Conservation (phyloP, 2,888 invertebrate species). For the Tachystola acroxantha region DNA sequence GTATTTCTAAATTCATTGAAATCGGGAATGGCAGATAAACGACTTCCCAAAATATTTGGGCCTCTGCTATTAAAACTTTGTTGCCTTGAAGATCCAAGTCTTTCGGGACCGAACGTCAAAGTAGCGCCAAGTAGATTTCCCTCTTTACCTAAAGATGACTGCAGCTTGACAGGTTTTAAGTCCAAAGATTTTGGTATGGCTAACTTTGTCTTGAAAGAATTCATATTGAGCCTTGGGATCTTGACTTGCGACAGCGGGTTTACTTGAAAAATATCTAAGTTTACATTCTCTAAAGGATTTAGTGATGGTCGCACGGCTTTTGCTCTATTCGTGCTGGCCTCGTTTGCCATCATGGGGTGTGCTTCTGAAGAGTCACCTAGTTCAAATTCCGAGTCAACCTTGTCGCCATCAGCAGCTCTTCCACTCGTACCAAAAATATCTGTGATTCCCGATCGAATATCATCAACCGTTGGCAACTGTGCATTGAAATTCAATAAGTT, state of each 20-base stretch:
- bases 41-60: constrained; percentile 16
- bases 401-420: constrained; percentile 15
- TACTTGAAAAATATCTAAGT: constrained; percentile 35
- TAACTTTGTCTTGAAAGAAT: constrained; percentile 39
- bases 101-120: constrained; percentile 25
- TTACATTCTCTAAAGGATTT: constrained; percentile 27
- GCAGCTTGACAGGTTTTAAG: constrained; percentile 35
- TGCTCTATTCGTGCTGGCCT: constrained; percentile 25
- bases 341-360: constrained; percentile 25
- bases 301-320: constrained; percentile 21
- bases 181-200: constrained; percentile 35
- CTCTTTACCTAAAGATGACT: constrained; percentile 30
- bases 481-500: constrained; percentile 20
- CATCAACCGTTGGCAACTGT: constrained; percentile 31
- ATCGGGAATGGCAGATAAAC: constrained; percentile 22
- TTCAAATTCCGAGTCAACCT: constrained; percentile 11
- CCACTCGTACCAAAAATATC: constrained; percentile 26
- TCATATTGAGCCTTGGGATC: constrained; percentile 30
- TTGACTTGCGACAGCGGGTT: constrained; percentile 25
- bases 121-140: constrained; percentile 27
- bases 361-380: constrained; percentile 19
- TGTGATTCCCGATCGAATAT: constrained; percentile 26
- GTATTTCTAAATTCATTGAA: constrained; percentile 25
- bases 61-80: constrained; percentile 8
- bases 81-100: constrained; percentile 3